Percentiles rank a stretch among this genome's conserved stretches.
These are phyloP conservation scores for Mesoclemmys tuberculata DNA, from an alignment of 2,113 vertebrate species.

Conservation along the genomic window DNA sequence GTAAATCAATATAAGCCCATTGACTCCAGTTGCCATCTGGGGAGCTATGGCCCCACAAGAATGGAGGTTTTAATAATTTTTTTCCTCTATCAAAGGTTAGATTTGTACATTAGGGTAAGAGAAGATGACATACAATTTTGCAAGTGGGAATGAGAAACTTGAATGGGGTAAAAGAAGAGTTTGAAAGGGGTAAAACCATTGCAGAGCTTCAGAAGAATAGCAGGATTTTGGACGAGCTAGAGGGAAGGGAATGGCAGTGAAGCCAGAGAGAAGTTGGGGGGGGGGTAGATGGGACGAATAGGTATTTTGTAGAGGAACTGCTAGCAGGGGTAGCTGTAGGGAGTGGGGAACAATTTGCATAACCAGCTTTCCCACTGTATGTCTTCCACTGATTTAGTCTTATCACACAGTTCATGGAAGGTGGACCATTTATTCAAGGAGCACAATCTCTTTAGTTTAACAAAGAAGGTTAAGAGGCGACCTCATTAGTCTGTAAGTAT, in stretches of 20 bases:
- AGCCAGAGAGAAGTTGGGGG: neutral
- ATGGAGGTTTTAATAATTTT: neutral
- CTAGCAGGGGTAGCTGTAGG: neutral
- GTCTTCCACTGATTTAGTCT: neutral
- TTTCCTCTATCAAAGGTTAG: neutral
- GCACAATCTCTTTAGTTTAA: neutral
- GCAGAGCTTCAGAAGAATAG: neutral
- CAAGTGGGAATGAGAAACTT: neutral
- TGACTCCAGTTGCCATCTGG: neutral
- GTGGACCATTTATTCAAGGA: neutral
- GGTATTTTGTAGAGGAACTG: neutral
- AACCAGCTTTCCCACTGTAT: neutral
- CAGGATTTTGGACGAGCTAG: neutral
- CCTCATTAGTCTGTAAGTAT: neutral
- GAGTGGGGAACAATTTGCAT: neutral
- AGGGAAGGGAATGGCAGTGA: neutral
- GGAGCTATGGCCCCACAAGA: neutral
- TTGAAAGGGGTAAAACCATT: neutral
- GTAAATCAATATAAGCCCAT: neutral
- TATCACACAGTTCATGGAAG: neutral
- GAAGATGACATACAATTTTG: neutral
- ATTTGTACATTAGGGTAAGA: neutral
- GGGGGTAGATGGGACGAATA: neutral
- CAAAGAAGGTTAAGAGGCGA: neutral
- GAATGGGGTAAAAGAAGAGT: neutral